Conservation (phyloP, 2,797 vertebrate species). For the Amblyraja radiata region DNA sequence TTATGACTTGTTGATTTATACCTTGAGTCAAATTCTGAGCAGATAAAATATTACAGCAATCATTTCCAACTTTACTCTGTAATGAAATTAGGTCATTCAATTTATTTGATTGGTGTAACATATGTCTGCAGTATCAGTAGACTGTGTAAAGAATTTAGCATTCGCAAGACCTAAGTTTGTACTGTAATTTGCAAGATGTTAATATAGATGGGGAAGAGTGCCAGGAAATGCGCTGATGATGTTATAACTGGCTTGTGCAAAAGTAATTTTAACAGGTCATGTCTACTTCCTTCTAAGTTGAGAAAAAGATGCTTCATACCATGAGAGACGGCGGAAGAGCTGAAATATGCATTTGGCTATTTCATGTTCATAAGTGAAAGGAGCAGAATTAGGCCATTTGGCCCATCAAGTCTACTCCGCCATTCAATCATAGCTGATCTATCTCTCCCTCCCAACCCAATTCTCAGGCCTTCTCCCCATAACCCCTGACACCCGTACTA, state of each 20-base stretch:
- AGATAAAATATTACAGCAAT: background rate
- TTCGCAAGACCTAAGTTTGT: background rate
- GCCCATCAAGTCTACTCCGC: no score
- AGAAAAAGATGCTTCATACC: background rate
- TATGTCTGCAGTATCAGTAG: background rate
- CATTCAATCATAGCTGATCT: no score
- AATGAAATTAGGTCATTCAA: background rate
- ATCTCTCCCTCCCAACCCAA: no score
- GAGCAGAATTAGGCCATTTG: background rate
- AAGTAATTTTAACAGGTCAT: background rate
- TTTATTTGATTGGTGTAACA: background rate
- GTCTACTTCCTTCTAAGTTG: background rate
- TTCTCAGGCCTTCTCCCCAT: no score
- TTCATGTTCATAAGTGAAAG: no score
- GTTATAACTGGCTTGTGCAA: background rate
- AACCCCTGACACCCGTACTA: no score
- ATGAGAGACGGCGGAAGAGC: background rate
- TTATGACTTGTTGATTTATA: background rate
- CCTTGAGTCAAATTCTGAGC: background rate
- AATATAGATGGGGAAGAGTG: background rate
- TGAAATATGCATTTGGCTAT: background rate
- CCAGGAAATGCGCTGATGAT: background rate
- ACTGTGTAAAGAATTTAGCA: background rate
- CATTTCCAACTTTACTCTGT: background rate
- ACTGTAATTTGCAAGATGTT: background rate